These are phyloP conservation scores for Aphelenchoides bicaudatus DNA, from an alignment of 2,888 invertebrate species.

Conservation along the genomic window DNA sequence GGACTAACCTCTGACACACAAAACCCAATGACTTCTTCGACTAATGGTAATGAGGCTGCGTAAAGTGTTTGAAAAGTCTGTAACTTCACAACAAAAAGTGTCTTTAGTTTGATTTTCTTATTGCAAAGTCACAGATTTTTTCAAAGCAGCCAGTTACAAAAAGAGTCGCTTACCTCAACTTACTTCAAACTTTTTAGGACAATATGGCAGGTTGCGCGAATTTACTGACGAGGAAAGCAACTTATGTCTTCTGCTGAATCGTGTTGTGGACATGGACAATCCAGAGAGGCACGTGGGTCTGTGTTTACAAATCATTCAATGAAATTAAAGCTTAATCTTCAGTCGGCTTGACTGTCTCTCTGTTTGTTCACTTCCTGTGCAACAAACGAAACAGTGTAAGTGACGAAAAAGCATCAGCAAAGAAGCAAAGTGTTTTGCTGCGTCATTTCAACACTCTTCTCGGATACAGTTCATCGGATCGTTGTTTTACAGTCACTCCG, in stretches of 20 bases:
- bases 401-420: slow-evolving; percentile 57
- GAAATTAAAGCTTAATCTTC: slow-evolving; percentile 74
- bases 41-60: too few relatives aligned
- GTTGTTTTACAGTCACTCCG: slow-evolving; percentile 84
- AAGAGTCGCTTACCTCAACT: too few relatives aligned
- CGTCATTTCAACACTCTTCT: slow-evolving; percentile 84
- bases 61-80: too few relatives aligned
- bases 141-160: too few relatives aligned
- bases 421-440: slow-evolving; percentile 76
- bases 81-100: too few relatives aligned
- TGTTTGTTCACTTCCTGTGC: slow-evolving; percentile 74
- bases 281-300: slow-evolving; percentile 84
- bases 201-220: slow-evolving; percentile 71
- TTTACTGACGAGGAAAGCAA: slow-evolving; percentile 78
- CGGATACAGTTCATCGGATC: slow-evolving; percentile 86
- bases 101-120: too few relatives aligned
- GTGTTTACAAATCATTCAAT: too few relatives aligned
- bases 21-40: too few relatives aligned
- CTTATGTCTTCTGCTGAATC: slow-evolving; percentile 75
- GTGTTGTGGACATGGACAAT: slow-evolving; percentile 86
- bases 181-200: too few relatives aligned
- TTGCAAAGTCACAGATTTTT: too few relatives aligned
- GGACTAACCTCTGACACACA: too few relatives aligned
- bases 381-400: slow-evolving; percentile 71
- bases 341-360: slow-evolving; percentile 83